Conservation (phyloP, 2,888 invertebrate genomes). For the Ptilodon capucinus region DNA sequence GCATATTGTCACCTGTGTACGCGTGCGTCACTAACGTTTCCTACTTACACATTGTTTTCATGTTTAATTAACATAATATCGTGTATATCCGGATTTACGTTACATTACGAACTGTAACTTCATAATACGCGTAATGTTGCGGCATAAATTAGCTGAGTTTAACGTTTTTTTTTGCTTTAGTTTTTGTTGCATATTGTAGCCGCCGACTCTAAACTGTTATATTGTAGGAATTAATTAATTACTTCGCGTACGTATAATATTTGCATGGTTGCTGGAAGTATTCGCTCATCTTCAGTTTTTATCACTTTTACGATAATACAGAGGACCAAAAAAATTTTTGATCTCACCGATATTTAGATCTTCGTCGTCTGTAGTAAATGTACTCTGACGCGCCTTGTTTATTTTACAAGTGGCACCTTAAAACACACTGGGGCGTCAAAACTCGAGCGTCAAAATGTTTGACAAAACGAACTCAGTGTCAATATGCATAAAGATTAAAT, state of each 20-base stretch:
- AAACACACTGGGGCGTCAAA: too few relatives aligned
- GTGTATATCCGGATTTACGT: conserved; percentile 1
- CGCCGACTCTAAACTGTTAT: neutral
- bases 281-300: neutral
- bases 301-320: neutral
- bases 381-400: too few relatives aligned
- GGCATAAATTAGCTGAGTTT: neutral
- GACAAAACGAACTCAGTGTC: too few relatives aligned
- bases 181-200: neutral
- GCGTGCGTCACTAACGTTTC: conserved; percentile 14
- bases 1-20: conserved; percentile 24
- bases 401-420: too few relatives aligned
- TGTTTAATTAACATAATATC: conserved; percentile 24
- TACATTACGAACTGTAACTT: neutral
- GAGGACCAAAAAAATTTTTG: too few relatives aligned
- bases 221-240: neutral
- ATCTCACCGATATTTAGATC: too few relatives aligned
- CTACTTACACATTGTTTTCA: conserved; percentile 30
- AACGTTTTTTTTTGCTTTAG: neutral
- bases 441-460: too few relatives aligned
- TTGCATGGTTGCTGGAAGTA: neutral
- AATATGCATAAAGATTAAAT: too few relatives aligned
- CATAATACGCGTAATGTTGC: neutral
- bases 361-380: too few relatives aligned
- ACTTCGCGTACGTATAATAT: neutral